Evolutionary conservation across 2,113 vertebrate species (phyloP).

Genomic region (Pelvicachromis taeniatus): DNA sequence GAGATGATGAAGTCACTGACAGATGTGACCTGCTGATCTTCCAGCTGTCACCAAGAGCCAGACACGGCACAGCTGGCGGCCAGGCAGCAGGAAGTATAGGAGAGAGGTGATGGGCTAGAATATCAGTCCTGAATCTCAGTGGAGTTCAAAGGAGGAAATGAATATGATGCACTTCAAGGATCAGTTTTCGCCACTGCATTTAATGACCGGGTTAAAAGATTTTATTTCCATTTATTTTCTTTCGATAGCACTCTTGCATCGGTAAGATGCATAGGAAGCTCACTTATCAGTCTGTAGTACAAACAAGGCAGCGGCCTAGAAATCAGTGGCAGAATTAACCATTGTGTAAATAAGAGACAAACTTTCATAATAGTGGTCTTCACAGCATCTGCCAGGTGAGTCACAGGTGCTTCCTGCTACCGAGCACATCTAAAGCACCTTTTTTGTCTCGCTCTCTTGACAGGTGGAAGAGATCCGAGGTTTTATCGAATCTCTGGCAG

Average conservation of each 20-base stretch:
- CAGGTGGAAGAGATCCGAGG: constrained; percentile 94
- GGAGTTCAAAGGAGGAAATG: background rate
- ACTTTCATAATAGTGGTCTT: background rate
- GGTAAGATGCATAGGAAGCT: background rate
- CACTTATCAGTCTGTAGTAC: background rate
- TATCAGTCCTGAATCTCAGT: background rate
- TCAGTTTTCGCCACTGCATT: background rate
- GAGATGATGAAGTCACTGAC: constrained; percentile 24
- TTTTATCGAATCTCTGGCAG: constrained; percentile 88
- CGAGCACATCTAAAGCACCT: background rate
- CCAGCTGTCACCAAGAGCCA: constrained; percentile 40
- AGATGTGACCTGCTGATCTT: constrained; percentile 45
- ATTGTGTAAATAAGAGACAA: background rate
- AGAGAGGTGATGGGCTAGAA: constrained; percentile 7
- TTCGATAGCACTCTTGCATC: background rate
- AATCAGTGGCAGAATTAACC: background rate
- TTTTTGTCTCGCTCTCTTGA: background rate
- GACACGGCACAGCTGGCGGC: constrained; percentile 8
- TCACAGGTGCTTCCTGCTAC: background rate
- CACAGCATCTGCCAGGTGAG: background rate
- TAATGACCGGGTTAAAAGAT: background rate
- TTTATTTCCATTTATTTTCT: background rate
- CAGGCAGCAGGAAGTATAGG: background rate
- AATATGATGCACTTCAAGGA: background rate
- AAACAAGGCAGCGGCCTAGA: background rate